Evolutionary conservation across 2,888 invertebrate species (phyloP), one percentile per base, ranked within the genome.

Genomic region (Ennomos fuscantarius): DNA sequence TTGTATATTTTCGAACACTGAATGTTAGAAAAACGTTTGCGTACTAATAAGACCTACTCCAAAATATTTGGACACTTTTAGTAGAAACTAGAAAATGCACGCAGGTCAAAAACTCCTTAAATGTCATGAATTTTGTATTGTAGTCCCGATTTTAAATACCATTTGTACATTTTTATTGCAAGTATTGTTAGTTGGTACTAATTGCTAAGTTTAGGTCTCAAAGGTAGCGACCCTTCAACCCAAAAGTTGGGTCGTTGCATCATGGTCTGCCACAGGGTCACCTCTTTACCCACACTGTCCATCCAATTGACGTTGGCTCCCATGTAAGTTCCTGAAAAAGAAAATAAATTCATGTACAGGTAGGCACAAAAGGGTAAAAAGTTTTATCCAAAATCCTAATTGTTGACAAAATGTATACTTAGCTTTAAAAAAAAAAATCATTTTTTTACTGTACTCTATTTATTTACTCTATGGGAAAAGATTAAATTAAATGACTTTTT

Each of bases 261-360:
- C 98, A 99, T 98, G 63, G 95, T 96, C 79, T 98, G 97, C 99
- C 99, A 99, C 9, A 99, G 89, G 0, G 95, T 94, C 34, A 96
- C 93, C 86, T 99, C 99, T 74, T 97, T 97, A 50, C 97, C 98
- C 9, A 95, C 94, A 45, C 98, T 97, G 87, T 99, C 98, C 98
- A 98, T 98, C 98, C 98, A 98, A 72, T 97, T 98, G 11, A 97
- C 98, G 37, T 93, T 92, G 69, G 96, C 96, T 8, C 97, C 97
- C 87, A 96, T 95, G 84, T 96, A 96, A 78, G 96, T 96, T 64
- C 98, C 98, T 98, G 79, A 39, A 55, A 45, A 31, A n/a, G 5
- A 9, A 35, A 13, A 31, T 33, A 8, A 34, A 32, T 37, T 40
- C 47, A 37, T 11, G 9, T 36, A 8, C 47, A 37, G 11, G 9